Evolutionary conservation across 2,888 invertebrate species (phyloP).

Genomic region (Megaustenia siamemsis): DNA sequence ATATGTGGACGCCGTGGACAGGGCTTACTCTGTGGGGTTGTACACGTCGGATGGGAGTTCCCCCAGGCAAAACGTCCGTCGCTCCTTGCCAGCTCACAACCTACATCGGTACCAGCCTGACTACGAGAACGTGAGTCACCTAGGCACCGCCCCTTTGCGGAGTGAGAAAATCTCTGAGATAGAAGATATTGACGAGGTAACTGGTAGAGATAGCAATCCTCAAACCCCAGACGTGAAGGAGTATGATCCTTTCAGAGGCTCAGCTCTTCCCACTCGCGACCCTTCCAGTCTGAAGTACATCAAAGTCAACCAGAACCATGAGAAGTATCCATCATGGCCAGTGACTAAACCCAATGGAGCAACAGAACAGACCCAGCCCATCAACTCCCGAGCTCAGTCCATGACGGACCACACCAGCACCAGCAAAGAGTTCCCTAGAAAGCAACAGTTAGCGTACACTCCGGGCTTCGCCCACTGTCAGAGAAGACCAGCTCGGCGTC

Average conservation of each 20-base stretch:
- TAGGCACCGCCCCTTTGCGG: conserved; percentile 54
- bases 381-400: conserved; percentile 85
- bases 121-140: conserved; percentile 57
- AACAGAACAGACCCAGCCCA: conserved; percentile 70
- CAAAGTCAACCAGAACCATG: conserved; percentile 85
- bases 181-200: conserved; percentile 63
- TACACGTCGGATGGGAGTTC: conserved; percentile 58
- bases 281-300: conserved; percentile 85
- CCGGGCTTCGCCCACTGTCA: conserved; percentile 81
- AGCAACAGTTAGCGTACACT: conserved; percentile 57
- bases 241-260: conserved; percentile 41
- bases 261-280: conserved; percentile 83
- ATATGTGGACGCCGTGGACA: background rate
- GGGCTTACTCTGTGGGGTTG: conserved; percentile 45
- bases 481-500: conserved; percentile 81
- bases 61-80: conserved; percentile 58
- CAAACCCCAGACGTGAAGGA: conserved; percentile 54
- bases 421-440: conserved; percentile 85
- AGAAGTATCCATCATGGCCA: conserved; percentile 88
- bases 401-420: conserved; percentile 87
- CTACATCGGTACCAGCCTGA: conserved; percentile 60
- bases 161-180: conserved; percentile 62
- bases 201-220: conserved; percentile 62
- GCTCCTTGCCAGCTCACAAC: conserved; percentile 63
- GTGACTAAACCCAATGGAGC: conserved; percentile 82